Conservation (phyloP, 2,888 invertebrate genomes). For the Pollenia amentaria region DNA sequence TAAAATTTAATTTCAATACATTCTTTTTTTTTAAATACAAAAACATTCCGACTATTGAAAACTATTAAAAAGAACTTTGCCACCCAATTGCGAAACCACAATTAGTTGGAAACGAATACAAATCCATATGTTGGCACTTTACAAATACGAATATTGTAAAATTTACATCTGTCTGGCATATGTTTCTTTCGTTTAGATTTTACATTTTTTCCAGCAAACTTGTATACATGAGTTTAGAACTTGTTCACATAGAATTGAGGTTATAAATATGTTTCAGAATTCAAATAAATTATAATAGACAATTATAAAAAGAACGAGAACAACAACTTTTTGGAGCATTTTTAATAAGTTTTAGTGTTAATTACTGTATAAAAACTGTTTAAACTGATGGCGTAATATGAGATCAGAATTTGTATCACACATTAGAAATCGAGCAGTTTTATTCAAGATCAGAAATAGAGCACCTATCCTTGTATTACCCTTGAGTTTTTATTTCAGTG, state of each 20-base stretch:
- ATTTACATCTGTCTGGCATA: constrained; percentile 67
- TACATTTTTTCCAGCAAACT: not conserved
- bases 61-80: constrained; percentile 43
- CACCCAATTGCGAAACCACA: constrained; percentile 55
- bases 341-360: too few species aligned
- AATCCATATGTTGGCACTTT: constrained; percentile 44
- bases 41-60: not conserved
- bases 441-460: too few species aligned
- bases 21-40: too few species aligned
- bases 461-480: too few species aligned
- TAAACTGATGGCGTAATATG: too few species aligned
- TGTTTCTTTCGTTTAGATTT: constrained; percentile 44
- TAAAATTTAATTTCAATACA: too few species aligned
- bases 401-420: too few species aligned
- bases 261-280: not conserved
- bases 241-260: not conserved
- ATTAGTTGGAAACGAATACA: constrained; percentile 16
- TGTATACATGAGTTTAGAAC: not conserved
- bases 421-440: too few species aligned
- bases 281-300: constrained; percentile 5
- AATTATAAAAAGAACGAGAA: not conserved
- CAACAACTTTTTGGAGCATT: too few species aligned
- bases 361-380: too few species aligned
- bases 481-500: too few species aligned
- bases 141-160: constrained; percentile 12